Conservation (phyloP, 2,888 invertebrate species). For the Cephus runcator region DNA sequence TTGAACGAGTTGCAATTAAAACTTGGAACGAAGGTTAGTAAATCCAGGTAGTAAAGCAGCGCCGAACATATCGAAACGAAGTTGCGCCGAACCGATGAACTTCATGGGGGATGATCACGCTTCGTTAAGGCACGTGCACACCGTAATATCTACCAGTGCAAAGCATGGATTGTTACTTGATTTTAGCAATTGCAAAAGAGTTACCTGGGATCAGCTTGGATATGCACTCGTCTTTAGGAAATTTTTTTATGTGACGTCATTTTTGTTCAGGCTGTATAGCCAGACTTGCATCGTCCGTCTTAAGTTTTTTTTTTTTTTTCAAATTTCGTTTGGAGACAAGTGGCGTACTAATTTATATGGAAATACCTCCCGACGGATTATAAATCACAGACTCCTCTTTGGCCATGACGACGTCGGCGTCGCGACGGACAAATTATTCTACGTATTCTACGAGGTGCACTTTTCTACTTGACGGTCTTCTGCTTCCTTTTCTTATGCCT, state of each 20-base stretch:
- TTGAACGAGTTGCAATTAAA: conserved; percentile 45
- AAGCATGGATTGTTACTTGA: background rate
- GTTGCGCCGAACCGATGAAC: background rate
- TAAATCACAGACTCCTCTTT: conserved; percentile 22
- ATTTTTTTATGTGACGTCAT: background rate
- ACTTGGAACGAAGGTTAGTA: conserved; percentile 27
- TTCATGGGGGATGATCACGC: background rate
- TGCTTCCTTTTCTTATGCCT: background rate
- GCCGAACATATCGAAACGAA: background rate
- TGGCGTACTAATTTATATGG: conserved; percentile 32
- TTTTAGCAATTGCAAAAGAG: background rate
- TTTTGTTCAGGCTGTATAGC: background rate
- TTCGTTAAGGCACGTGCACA: conserved; percentile 26
- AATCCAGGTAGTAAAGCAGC: background rate
- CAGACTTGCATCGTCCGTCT: background rate
- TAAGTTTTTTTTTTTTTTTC: conserved; percentile 2
- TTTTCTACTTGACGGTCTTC: background rate
- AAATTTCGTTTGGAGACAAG: conserved; percentile 25
- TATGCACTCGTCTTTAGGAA: background rate
- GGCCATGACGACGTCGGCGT: conserved; percentile 6
- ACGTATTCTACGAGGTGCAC: conserved; percentile 11
- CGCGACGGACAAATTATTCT: conserved; percentile 22
- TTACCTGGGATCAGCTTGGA: background rate
- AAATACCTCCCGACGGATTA: conserved; percentile 29
- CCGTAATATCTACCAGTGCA: background rate